phyloP scores from a whole-genome alignment of 2,888 invertebrate genomes.

The Campoplex capitator region DNA sequence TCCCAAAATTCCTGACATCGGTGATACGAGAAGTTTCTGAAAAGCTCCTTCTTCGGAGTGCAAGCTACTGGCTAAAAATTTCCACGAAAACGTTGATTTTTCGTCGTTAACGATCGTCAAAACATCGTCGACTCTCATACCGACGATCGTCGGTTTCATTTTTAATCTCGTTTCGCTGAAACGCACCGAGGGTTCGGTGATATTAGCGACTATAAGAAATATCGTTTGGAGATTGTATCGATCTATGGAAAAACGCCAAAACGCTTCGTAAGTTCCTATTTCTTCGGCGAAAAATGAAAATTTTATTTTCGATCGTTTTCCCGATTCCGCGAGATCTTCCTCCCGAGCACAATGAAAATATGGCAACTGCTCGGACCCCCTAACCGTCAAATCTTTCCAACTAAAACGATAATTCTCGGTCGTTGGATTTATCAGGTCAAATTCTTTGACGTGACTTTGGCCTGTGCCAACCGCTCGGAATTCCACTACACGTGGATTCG shows the following conservation, averaged over 20 bases:
- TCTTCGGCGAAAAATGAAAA: conserved; percentile 89
- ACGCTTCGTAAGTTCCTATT: conserved; percentile 88
- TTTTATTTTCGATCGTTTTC: conserved; percentile 87
- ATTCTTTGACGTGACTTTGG: conserved; percentile 86
- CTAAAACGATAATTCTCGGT: conserved; percentile 87
- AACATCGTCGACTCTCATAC: conserved; percentile 83
- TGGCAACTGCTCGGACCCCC: conserved; percentile 82
- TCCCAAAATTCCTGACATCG: conserved; percentile 85
- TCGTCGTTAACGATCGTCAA: conserved; percentile 87
- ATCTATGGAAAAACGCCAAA: conserved; percentile 88
- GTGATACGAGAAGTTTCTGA: conserved; percentile 86
- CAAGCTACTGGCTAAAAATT: conserved; percentile 86
- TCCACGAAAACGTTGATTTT: conserved; percentile 85
- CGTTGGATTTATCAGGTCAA: conserved; percentile 89
- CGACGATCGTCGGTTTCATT: conserved; percentile 88
- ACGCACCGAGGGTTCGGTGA: conserved; percentile 88
- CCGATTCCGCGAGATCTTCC: conserved; percentile 87
- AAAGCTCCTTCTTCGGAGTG: conserved; percentile 86
- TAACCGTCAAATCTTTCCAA: conserved; percentile 86
- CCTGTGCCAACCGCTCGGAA: conserved; percentile 89
- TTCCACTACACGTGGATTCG: conserved; percentile 86
- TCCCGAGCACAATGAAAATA: conserved; percentile 87
- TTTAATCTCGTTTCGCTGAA: conserved; percentile 87
- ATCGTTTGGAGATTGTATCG: conserved; percentile 86
- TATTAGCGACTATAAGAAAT: conserved; percentile 88